These are phyloP conservation scores for Coenonympha glycerion DNA, from an alignment of 2,888 invertebrate species.

Conservation along the genomic window DNA sequence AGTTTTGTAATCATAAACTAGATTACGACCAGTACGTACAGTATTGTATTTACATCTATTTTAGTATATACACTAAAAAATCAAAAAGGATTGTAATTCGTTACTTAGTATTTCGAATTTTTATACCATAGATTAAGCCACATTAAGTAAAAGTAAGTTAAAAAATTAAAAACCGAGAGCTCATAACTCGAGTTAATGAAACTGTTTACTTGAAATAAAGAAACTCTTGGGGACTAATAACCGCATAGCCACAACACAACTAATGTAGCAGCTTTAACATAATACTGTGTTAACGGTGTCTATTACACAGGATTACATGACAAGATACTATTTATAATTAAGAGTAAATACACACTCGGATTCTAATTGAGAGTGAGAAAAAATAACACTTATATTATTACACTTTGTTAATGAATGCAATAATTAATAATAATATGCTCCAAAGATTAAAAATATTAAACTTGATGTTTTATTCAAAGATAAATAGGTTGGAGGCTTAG, in stretches of 20 bases:
- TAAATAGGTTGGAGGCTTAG: too few species aligned
- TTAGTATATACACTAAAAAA: too few species aligned
- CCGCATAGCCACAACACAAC: slow-evolving; percentile 7
- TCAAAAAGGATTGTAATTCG: too few species aligned
- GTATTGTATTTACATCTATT: too few species aligned
- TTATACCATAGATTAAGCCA: too few species aligned
- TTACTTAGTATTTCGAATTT: too few species aligned
- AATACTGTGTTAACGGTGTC: slow-evolving; percentile 4
- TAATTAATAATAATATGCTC: too few species aligned
- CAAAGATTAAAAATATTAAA: neutral
- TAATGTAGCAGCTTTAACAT: neutral
- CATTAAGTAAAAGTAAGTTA: too few species aligned
- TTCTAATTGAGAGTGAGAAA: neutral
- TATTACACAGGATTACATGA: slow-evolving; percentile 6
- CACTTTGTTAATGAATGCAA: neutral
- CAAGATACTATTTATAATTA: slow-evolving; percentile 7
- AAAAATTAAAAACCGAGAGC: neutral
- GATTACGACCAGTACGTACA: too few species aligned
- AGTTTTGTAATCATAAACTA: too few species aligned
- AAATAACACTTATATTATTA: neutral
- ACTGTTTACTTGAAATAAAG: neutral
- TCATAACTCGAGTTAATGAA: too few species aligned
- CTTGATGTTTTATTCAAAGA: too few species aligned
- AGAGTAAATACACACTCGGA: neutral
- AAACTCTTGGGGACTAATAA: neutral